Conservation (phyloP, 2,888 invertebrate genomes). For the Pelosia muscerda region DNA sequence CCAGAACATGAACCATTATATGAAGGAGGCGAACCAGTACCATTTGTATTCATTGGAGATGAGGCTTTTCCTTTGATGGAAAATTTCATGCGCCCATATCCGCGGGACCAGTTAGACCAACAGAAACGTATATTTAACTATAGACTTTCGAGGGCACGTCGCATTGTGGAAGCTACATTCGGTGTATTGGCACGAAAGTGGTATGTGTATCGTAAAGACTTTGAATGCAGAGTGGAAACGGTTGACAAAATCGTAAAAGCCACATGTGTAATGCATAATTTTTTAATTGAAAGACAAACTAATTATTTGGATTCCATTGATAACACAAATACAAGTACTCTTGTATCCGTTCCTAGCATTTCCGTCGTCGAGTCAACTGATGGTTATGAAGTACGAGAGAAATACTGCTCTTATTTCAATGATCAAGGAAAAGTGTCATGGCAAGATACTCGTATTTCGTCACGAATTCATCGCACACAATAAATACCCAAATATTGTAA, state of each 20-base stretch:
- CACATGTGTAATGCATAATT: conserved; percentile 33
- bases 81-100: conserved; percentile 48
- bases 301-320: conserved; percentile 25
- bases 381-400: conserved; percentile 38
- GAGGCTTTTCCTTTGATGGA: conserved; percentile 35
- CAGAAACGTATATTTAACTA: conserved; percentile 45
- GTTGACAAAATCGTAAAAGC: conserved; percentile 40
- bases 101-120: conserved; percentile 33
- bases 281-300: conserved; percentile 33
- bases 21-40: conserved; percentile 34
- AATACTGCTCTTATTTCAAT: conserved; percentile 38
- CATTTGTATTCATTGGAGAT: conserved; percentile 42
- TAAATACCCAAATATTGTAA: no score
- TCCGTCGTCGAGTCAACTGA: conserved; percentile 10
- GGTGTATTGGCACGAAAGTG: conserved; percentile 44
- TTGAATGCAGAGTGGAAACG: conserved; percentile 32
- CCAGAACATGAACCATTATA: conserved; percentile 30
- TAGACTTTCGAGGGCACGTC: conserved; percentile 43
- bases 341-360: no score
- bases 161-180: conserved; percentile 47
- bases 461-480: conserved; percentile 3
- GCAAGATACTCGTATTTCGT: conserved; percentile 34
- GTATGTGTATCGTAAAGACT: conserved; percentile 40
- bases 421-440: conserved; percentile 33
- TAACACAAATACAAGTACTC: conserved; percentile 13